A percentile compares a stretch with the other conserved stretches of the same genome.
Evolutionary conservation across 2,797 vertebrate species (phyloP).

Genomic region (Kryptolebias ocellatus): DNA sequence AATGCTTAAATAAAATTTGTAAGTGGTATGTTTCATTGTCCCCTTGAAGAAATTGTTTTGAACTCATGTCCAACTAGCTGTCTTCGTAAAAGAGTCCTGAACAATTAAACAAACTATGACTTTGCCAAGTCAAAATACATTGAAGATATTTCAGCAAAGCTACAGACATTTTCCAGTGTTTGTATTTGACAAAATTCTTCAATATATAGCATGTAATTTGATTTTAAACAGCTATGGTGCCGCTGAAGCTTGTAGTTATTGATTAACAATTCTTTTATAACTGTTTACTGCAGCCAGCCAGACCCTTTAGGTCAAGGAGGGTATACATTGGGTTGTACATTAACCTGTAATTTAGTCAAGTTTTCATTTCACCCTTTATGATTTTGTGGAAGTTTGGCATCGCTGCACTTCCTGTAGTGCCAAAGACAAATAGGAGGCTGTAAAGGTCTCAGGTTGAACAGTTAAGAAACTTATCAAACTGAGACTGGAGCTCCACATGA

Average conservation of each 20-base stretch:
- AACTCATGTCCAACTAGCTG: no score
- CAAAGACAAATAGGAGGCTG: conserved; percentile 3
- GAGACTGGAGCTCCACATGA: conserved; percentile 10
- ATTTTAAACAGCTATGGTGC: neutral
- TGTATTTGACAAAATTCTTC: no score
- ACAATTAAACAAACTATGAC: no score
- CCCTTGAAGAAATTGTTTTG: no score
- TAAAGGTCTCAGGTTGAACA: neutral
- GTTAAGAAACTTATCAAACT: neutral
- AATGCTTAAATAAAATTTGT: no score
- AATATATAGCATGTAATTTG: neutral
- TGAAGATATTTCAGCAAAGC: no score
- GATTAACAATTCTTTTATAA: conserved; percentile 3
- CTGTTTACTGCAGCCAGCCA: neutral
- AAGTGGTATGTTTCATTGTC: no score
- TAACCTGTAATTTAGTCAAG: conserved; percentile 3
- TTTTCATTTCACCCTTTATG: conserved; percentile 2
- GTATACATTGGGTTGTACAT: neutral
- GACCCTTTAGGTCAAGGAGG: conserved; percentile 8
- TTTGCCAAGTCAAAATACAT: no score
- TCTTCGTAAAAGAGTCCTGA: no score
- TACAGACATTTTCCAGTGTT: no score
- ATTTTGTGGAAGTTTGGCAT: conserved; percentile 7
- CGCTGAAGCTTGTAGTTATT: conserved; percentile 15
- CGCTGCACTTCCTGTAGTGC: neutral